Evolutionary conservation across 2,888 invertebrate species (phyloP).

Genomic region (Leucoma salicis): DNA sequence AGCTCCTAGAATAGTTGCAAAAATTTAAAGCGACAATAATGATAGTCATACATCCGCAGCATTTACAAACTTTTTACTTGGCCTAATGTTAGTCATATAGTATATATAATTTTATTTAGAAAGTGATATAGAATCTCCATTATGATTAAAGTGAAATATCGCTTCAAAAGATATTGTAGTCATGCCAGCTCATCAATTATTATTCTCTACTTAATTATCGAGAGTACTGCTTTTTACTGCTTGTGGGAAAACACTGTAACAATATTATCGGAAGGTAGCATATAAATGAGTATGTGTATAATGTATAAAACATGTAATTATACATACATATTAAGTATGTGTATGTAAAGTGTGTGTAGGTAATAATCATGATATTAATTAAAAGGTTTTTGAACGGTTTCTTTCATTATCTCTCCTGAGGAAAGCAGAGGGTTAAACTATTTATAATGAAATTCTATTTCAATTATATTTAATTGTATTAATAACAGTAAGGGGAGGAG

Average conservation of each 20-base stretch:
- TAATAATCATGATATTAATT: constrained; percentile 12
- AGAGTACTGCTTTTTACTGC: constrained; percentile 58
- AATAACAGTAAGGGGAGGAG: no score
- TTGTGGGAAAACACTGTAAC: constrained; percentile 73
- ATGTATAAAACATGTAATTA: constrained; percentile 12
- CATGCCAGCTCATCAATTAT: constrained; percentile 30
- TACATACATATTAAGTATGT: constrained; percentile 13
- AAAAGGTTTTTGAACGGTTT: constrained; percentile 29
- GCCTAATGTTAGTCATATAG: no score
- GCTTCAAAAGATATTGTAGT: constrained; percentile 27
- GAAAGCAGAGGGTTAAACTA: no score
- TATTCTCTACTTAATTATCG: constrained; percentile 52
- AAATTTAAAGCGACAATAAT: no score
- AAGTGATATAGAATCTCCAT: no score
- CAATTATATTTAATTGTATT: no score
- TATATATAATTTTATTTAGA: no score
- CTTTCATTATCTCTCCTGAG: no score
- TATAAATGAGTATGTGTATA: constrained; percentile 16
- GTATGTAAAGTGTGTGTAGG: constrained; percentile 13
- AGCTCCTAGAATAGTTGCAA: no score
- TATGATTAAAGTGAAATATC: constrained; percentile 30
- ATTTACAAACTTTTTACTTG: no score
- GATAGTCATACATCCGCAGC: no score
- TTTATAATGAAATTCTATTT: no score
- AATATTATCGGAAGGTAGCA: constrained; percentile 62